Base-by-base conservation (phyloP, 2,113 vertebrate genomes). In the Elgaria multicarinata region DNA sequence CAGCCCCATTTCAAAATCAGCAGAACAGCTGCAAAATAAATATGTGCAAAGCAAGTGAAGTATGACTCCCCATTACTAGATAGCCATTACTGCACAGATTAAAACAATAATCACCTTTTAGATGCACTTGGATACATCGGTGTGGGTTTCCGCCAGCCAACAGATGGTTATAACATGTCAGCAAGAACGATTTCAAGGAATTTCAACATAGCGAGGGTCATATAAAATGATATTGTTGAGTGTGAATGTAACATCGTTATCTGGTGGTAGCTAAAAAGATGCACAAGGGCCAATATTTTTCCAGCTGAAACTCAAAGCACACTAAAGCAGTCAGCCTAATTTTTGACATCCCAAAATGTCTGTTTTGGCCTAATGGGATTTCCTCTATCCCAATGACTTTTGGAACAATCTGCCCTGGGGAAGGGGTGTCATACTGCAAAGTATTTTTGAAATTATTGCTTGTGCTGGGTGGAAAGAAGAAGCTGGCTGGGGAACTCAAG, bases 61-160 rank as follows among this genome's bases (percentile, higher is more conserved):
- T 2, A 28, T 92, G 91, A 78, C 74, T 92, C 42, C 69, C 89
- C 16, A 79, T 86, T 88, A 94, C 67, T 92, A 2, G 86, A 92
- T 95, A 93, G 44, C 71, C 91, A 90, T 93, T 92, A 89, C 93
- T 55, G 22, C 87, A 33, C 33, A 83, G 86, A 92, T 90, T 89
- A 93, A 94, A 93, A 93, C 87, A 94, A 90, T 89, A 83, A 91
- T 83, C 66, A 86, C 77, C 89, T 92, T 91, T 90, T 90, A 92
- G 93, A 92, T 90, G 82, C 89, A 90, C 7, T 62, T 93, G 74
- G 85, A 62, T 92, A 90, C 53, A n/a, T 88, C 79, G 71, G 87
- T 87, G 92, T 50, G 64, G 87, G 13, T 91, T 93, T 91, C 53
- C 67, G 33, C 28, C 85, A 58, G 87, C 72, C 12, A 4, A 26